These are phyloP conservation scores for Embiotoca jacksoni DNA, from an alignment of 2,113 vertebrate species.

Conservation along the genomic window DNA sequence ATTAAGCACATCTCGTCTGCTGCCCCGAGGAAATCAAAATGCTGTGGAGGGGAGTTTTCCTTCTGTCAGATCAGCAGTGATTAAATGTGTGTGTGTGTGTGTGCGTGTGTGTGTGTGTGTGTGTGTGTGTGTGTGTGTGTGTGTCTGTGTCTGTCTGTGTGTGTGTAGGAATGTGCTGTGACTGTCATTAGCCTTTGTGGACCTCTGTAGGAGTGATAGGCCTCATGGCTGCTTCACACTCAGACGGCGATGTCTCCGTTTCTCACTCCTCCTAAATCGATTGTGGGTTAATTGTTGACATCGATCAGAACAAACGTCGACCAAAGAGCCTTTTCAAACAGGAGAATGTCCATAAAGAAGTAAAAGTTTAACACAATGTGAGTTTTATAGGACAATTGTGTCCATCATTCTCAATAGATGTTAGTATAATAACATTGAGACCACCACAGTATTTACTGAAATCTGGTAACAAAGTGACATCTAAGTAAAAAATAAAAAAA, in stretches of 20 bases:
- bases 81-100: constrained; percentile 52
- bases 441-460: too few species aligned
- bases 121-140: constrained; percentile 34
- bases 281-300: constrained; percentile 73
- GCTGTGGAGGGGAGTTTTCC: constrained; percentile 33
- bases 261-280: constrained; percentile 51
- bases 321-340: constrained; percentile 23
- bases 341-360: neutral
- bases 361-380: too few species aligned
- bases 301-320: constrained; percentile 66
- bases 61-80: constrained; percentile 56
- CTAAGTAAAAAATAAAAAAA: too few species aligned
- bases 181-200: constrained; percentile 69
- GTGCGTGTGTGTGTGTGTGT: constrained; percentile 30
- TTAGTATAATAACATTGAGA: too few species aligned
- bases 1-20: neutral
- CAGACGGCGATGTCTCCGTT: constrained; percentile 45
- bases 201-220: constrained; percentile 64
- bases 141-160: constrained; percentile 29
- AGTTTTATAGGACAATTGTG: too few species aligned
- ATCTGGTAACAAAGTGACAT: too few species aligned
- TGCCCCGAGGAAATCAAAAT: constrained; percentile 9
- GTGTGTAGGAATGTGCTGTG: too few species aligned
- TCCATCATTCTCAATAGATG: too few species aligned
- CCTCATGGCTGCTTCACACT: constrained; percentile 45